Evolutionary conservation across 1,140 invertebrate species (phyloP).

Genomic region (Drosophila suzukii): DNA sequence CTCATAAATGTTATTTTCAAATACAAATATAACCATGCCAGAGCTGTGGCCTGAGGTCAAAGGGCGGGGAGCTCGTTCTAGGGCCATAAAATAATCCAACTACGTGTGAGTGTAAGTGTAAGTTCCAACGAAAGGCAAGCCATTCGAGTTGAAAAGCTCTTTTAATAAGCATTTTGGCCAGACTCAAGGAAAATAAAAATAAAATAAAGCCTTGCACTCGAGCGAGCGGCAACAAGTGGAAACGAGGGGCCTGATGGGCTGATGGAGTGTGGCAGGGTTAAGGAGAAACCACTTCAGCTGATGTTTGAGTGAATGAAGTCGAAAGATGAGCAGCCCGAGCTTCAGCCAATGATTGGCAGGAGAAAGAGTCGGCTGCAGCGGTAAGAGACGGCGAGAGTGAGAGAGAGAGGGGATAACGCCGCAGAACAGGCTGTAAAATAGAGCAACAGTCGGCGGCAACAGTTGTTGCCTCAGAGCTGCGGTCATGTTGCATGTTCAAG

Average conservation of each 20-base stretch:
- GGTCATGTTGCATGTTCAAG: slow-evolving; percentile 56
- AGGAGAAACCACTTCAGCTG: slow-evolving; percentile 61
- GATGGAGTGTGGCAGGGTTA: slow-evolving; percentile 38
- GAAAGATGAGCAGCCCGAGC: slow-evolving; percentile 66
- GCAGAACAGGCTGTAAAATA: slow-evolving; percentile 69
- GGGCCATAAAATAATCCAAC: slow-evolving; percentile 32
- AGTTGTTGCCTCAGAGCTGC: slow-evolving; percentile 58
- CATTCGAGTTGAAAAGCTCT: slow-evolving; percentile 79
- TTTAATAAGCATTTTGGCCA: slow-evolving; percentile 76
- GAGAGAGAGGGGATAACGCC: slow-evolving; percentile 10
- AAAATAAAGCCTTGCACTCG: slow-evolving; percentile 20
- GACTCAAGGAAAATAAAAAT: slow-evolving; percentile 29
- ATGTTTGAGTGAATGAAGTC: slow-evolving; percentile 75
- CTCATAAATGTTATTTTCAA: slow-evolving; percentile 79
- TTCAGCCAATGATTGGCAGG: slow-evolving; percentile 68
- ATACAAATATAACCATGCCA: slow-evolving; percentile 48
- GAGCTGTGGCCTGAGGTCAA: slow-evolving; percentile 1
- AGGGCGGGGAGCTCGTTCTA: slow-evolving; percentile 23
- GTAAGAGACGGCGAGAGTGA: neutral
- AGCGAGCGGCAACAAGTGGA: slow-evolving; percentile 59
- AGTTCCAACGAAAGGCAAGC: slow-evolving; percentile 58
- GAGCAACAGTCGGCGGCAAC: slow-evolving; percentile 61
- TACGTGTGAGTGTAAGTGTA: slow-evolving; percentile 9
- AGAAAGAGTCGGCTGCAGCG: slow-evolving; percentile 11
- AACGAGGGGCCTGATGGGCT: neutral